Percentiles rank a stretch among this genome's conserved stretches.
phyloP scores from a whole-genome alignment of 2,113 vertebrate genomes.

The Sceloporus tristichus region DNA sequence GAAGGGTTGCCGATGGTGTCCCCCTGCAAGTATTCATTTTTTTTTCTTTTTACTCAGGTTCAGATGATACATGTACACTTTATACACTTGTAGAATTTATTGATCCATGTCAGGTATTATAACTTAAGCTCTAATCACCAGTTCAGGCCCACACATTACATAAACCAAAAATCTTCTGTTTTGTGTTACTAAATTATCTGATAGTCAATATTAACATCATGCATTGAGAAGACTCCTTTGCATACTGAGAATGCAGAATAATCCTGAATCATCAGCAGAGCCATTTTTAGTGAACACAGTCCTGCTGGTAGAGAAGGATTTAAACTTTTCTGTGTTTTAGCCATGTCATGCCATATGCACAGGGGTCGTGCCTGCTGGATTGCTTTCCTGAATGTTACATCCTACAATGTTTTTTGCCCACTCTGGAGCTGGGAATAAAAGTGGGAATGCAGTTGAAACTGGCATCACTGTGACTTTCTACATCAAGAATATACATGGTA shows the following conservation, averaged over 20 bases:
- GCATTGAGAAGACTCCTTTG: conserved; percentile 55
- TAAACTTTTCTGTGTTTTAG: conserved; percentile 55
- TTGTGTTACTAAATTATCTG: conserved; percentile 50
- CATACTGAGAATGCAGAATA: conserved; percentile 57
- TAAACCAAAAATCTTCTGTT: conserved; percentile 60
- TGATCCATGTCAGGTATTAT: conserved; percentile 47
- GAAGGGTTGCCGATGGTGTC: conserved; percentile 59
- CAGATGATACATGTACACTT: conserved; percentile 62
- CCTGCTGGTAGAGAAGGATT: conserved; percentile 65
- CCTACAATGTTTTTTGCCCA: conserved; percentile 32
- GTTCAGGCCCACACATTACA: conserved; percentile 50
- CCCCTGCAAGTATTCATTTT: conserved; percentile 73
- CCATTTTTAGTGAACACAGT: conserved; percentile 66
- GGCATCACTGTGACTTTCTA: conserved; percentile 81
- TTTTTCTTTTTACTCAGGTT: conserved; percentile 77
- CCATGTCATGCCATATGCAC: conserved; percentile 56
- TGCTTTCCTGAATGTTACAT: conserved; percentile 67
- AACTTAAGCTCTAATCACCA: conserved; percentile 67
- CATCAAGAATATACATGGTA: conserved; percentile 65
- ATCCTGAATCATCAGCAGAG: conserved; percentile 29
- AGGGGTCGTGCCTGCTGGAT: conserved; percentile 65
- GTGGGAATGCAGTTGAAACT: conserved; percentile 66
- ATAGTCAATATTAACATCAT: conserved; percentile 50
- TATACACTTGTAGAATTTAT: conserved; percentile 56
- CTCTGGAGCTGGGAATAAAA: conserved; percentile 54